Base-by-base conservation (phyloP, 2,797 vertebrate genomes). In the Adrianichthys oophorus region DNA sequence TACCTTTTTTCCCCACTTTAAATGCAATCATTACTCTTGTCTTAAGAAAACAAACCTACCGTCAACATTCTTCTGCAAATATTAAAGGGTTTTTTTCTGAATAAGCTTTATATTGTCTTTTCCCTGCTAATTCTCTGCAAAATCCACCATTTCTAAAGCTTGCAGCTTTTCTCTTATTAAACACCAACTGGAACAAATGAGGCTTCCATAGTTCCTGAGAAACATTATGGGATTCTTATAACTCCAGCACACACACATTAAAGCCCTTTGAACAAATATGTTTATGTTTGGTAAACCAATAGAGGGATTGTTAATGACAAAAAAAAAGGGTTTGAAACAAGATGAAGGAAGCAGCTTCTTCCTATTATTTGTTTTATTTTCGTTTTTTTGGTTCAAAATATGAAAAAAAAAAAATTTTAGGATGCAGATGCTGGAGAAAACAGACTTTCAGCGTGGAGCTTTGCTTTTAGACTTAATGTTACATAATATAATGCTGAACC, bases 231-330 rank as follows among this genome's bases (percentile, higher is more conserved):
- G 37, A 44, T 56, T 18, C 52, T 24, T 32, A 21, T 48, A 48
- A 56, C 43, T 48, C 8, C 15, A 47, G 19, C 4, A 23, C 5
- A 47, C 21, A 44, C n/a, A 45, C 52, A 41, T 52, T 42, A 51
- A 59, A 64, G 7, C 24, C 19, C 17, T 47, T 40, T 64, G 13
- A 37, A 52, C 24, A 18, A 42, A 45, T 8, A 0, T 53, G 17
- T 49, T 47, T 23, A 21, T 8, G 24, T 48, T 46, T 40, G 16
- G 19, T 15, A 19, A 48, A 63, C 58, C 50, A 51, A 47, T 55
- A 68, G 56, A 32, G 16, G 16, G 52, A 65, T 60, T 16, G n/a
- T 60, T 57, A 60, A 45, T 68, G 52, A 62, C 16, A 56, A 61
- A 59, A 60, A 45, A 44, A 47, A 75, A 44, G 19, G 24, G 51